phyloP scores from a whole-genome alignment of 30 jellyfish, hydroid and myxozoan species.

The Aurelia coerulea region DNA sequence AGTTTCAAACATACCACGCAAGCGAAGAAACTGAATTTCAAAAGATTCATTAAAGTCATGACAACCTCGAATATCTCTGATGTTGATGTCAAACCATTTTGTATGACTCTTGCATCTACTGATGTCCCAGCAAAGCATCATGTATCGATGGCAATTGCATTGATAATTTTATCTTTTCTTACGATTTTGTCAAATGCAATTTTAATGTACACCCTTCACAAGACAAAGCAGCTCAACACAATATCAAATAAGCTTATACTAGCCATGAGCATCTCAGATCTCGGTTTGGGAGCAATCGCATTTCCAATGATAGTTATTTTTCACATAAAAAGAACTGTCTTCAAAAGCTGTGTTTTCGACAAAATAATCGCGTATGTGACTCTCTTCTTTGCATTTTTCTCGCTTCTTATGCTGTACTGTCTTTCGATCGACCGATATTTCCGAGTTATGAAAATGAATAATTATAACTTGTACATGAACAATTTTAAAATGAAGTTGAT shows the following conservation, averaged over 20 bases:
- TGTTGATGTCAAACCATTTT: too few species aligned
- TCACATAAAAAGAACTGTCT: neutral
- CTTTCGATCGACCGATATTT: conserved; percentile 42
- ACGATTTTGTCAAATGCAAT: conserved; percentile 21
- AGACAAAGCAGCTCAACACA: conserved; percentile 51
- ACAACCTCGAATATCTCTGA: too few species aligned
- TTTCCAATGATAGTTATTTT: conserved; percentile 20
- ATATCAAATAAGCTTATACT: conserved; percentile 40
- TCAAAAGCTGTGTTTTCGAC: conserved; percentile 32
- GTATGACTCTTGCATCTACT: too few species aligned
- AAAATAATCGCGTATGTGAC: conserved; percentile 10
- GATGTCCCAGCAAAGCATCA: too few species aligned
- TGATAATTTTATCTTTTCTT: neutral
- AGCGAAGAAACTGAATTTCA: too few species aligned
- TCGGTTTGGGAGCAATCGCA: conserved; percentile 36
- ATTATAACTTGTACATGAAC: conserved; percentile 53
- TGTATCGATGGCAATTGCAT: too few species aligned
- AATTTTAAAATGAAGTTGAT: conserved; percentile 32
- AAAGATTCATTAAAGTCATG: too few species aligned
- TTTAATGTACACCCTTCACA: conserved; percentile 38
- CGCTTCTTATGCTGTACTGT: conserved; percentile 41
- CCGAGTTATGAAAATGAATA: conserved; percentile 43
- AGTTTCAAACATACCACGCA: too few species aligned
- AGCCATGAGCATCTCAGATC: conserved; percentile 48
- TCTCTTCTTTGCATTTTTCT: conserved; percentile 34